Evolutionary conservation across 64 coral and sea anemone species (phyloP).

Genomic region (Pocillopora damicornis): DNA sequence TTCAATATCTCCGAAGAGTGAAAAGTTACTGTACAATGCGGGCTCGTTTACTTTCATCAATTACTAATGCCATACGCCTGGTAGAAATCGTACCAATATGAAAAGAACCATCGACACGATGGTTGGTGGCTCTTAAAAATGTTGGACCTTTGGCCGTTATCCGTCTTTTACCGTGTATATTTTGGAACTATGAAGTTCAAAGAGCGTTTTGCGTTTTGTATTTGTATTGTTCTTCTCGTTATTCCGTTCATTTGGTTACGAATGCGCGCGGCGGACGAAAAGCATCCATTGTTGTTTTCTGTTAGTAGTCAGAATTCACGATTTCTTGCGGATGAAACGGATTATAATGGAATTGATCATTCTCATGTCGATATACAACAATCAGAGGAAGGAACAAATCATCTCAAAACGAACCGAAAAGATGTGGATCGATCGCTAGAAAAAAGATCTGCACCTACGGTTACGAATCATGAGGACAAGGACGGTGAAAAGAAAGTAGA

Average conservation of each 20-base stretch:
- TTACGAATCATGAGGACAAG: conserved; percentile 1
- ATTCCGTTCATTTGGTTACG: conserved; percentile 73
- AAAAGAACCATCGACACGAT: conserved; percentile 34
- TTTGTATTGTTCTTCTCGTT: conserved; percentile 44
- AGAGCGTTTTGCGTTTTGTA: conserved; percentile 56
- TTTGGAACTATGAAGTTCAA: conserved; percentile 81
- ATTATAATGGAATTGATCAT: conserved; percentile 68
- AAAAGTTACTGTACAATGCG: background rate
- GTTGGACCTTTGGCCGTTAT: conserved; percentile 47
- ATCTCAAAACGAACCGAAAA: background rate
- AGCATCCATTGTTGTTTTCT: conserved; percentile 12
- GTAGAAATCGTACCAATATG: conserved; percentile 3
- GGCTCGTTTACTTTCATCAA: conserved; percentile 1
- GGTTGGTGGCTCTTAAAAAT: background rate
- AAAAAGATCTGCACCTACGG: background rate
- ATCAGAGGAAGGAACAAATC: conserved; percentile 3
- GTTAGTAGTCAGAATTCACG: conserved; percentile 3
- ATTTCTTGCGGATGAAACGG: conserved; percentile 37
- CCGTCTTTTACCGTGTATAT: conserved; percentile 29
- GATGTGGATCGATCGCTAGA: background rate
- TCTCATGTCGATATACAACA: conserved; percentile 16
- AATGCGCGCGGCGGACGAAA: conserved; percentile 30
- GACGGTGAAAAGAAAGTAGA: conserved; percentile 8
- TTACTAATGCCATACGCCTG: background rate
- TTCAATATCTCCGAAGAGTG: background rate